Evolutionary conservation across 1,140 invertebrate genomes (phyloP).

Genomic region (Cotesia vestalis): DNA sequence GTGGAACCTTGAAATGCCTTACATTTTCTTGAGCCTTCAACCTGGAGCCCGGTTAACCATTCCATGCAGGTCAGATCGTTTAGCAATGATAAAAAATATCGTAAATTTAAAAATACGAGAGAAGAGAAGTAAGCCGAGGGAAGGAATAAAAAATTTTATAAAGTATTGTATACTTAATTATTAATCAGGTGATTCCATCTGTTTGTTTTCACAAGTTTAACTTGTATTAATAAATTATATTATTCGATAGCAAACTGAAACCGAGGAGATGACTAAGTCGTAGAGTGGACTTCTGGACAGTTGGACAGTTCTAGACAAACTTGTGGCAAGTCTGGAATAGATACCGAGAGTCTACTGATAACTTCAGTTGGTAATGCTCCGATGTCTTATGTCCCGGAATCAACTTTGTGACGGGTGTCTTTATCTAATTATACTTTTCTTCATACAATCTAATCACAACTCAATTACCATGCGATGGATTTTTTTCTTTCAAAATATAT

Average conservation of each 20-base stretch:
- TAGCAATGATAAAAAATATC: conserved; percentile 20
- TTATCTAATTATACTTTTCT: conserved; percentile 54
- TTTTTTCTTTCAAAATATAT: no score
- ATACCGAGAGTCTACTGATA: neutral
- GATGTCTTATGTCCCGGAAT: conserved; percentile 38
- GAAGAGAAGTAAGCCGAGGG: neutral
- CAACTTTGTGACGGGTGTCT: conserved; percentile 48
- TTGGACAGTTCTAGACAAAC: conserved; percentile 51
- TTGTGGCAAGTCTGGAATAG: conserved; percentile 30
- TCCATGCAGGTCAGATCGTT: conserved; percentile 11
- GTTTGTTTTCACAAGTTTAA: neutral
- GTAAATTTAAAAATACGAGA: neutral
- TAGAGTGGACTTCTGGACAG: conserved; percentile 52
- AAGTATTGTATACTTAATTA: no score
- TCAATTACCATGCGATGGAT: neutral
- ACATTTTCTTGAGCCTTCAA: conserved; percentile 22
- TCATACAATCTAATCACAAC: neutral
- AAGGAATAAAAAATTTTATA: no score
- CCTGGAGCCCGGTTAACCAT: conserved; percentile 22
- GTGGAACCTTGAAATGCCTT: conserved; percentile 34
- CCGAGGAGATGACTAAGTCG: conserved; percentile 30
- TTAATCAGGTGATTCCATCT: no score
- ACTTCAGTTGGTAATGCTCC: neutral
- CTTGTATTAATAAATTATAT: conserved; percentile 39
- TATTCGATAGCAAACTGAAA: conserved; percentile 41